Evolutionary conservation across 2,888 invertebrate species (phyloP).

Genomic region (Diarsia mendica): DNA sequence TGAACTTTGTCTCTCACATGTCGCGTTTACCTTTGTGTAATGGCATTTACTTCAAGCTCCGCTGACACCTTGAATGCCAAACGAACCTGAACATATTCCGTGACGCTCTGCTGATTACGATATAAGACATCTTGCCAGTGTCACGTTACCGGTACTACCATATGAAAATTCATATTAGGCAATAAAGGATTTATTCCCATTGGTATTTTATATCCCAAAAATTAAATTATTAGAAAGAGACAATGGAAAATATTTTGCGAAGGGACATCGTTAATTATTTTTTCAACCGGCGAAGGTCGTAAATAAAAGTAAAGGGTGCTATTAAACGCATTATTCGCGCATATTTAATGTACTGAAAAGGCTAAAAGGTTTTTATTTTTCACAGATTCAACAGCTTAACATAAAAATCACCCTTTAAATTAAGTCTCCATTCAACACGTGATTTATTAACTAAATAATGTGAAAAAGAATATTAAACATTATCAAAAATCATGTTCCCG

Average conservation of each 20-base stretch:
- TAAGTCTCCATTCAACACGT: conserved; percentile 83
- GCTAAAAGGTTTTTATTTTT: conserved; percentile 86
- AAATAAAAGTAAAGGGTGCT: conserved; percentile 89
- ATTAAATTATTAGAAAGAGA: conserved; percentile 80
- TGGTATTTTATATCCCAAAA: conserved; percentile 67
- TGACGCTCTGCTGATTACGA: conserved; percentile 73
- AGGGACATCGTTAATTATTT: conserved; percentile 87
- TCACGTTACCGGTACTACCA: conserved; percentile 29
- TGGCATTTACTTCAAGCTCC: conserved; percentile 82
- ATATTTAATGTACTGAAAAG: conserved; percentile 89
- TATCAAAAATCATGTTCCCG: conserved; percentile 50
- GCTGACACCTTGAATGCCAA: conserved; percentile 81
- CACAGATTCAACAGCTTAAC: conserved; percentile 85
- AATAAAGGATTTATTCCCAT: conserved; percentile 56
- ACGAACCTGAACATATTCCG: conserved; percentile 77
- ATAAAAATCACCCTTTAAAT: conserved; percentile 83
- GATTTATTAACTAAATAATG: conserved; percentile 76
- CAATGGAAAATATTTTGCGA: conserved; percentile 81
- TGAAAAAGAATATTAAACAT: conserved; percentile 55
- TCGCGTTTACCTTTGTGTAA: conserved; percentile 83
- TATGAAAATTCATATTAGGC: conserved; percentile 41
- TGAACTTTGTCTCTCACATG: conserved; percentile 82
- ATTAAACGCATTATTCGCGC: conserved; percentile 89
- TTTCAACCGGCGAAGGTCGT: conserved; percentile 83
- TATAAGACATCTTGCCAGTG: conserved; percentile 40